phyloP scores from a whole-genome alignment of 2,888 invertebrate species.

The Andricus quercusramuli region DNA sequence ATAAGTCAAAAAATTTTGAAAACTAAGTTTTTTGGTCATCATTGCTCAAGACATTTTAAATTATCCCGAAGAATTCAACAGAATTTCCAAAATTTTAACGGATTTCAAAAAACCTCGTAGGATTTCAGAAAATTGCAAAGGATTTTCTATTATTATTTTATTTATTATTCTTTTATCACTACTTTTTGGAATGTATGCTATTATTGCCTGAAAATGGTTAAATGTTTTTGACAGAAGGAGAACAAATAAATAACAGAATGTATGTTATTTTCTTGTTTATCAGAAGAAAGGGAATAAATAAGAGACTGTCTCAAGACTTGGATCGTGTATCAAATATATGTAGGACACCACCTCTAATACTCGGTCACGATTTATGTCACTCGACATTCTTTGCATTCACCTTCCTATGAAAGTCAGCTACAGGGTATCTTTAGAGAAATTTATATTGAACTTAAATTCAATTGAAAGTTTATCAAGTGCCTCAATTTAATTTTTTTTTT shows the following conservation, averaged over 20 bases:
- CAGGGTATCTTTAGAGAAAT: conserved; percentile 20
- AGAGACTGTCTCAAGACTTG: background rate
- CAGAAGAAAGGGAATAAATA: background rate
- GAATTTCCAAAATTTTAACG: too few species aligned
- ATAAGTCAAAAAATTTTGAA: too few species aligned
- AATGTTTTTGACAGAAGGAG: background rate
- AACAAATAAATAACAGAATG: background rate
- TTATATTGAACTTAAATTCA: background rate
- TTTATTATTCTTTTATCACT: too few species aligned
- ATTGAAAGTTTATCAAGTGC: background rate
- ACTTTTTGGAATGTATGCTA: too few species aligned
- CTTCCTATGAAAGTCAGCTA: conserved; percentile 19
- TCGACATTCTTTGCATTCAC: conserved; percentile 34
- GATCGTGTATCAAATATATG: conserved; percentile 17
- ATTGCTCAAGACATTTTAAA: too few species aligned
- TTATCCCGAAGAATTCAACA: too few species aligned
- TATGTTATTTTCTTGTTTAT: background rate
- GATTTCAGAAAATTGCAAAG: too few species aligned
- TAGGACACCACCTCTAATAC: conserved; percentile 32
- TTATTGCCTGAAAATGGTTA: too few species aligned
- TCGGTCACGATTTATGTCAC: conserved; percentile 38
- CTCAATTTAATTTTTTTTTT: background rate
- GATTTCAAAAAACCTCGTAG: too few species aligned
- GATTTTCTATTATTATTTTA: too few species aligned
- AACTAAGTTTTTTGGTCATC: too few species aligned